A percentile compares a stretch with the other conserved stretches of the same genome.
These are phyloP conservation scores for Zoanthus solanderi DNA, from an alignment of 92 coral and sea anemone genomes.

Conservation along the genomic window DNA sequence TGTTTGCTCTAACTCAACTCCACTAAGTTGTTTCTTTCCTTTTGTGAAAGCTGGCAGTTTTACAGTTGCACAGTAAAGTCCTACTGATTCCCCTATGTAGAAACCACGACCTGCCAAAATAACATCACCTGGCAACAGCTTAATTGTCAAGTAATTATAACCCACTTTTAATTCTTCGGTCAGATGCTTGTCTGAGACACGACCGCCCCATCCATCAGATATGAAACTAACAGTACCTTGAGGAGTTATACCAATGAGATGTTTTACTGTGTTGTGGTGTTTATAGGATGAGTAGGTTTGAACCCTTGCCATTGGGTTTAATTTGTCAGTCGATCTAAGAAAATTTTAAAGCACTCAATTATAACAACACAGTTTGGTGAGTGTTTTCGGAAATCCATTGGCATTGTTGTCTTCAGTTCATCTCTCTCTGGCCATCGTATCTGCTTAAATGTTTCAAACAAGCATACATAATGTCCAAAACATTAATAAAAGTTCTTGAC, in stretches of 20 bases:
- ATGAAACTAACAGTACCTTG: slow-evolving; percentile 27
- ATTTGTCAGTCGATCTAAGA: neutral
- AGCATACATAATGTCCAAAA: too few species aligned
- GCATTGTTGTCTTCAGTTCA: too few species aligned
- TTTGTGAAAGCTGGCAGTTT: slow-evolving; percentile 65
- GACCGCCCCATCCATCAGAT: slow-evolving; percentile 47
- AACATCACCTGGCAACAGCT: neutral
- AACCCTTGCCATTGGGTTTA: neutral
- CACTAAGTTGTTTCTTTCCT: slow-evolving; percentile 56
- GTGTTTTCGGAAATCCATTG: slow-evolving; percentile 43
- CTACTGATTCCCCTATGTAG: slow-evolving; percentile 65
- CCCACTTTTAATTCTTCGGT: slow-evolving; percentile 35
- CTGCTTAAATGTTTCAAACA: too few species aligned
- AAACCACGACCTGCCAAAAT: slow-evolving; percentile 64
- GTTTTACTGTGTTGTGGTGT: neutral
- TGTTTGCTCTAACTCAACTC: slow-evolving; percentile 54
- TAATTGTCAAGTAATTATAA: neutral
- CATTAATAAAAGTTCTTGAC: too few species aligned
- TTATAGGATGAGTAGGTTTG: neutral
- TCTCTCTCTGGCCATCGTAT: too few species aligned
- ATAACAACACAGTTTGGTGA: slow-evolving; percentile 60
- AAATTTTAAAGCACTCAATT: slow-evolving; percentile 8
- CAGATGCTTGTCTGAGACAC: slow-evolving; percentile 22
- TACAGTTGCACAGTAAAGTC: slow-evolving; percentile 58
- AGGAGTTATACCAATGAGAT: neutral